Evolutionary conservation across 2,888 invertebrate genomes (phyloP), one percentile per base, ranked within the genome.

Genomic region (Microplitis manilae): DNA sequence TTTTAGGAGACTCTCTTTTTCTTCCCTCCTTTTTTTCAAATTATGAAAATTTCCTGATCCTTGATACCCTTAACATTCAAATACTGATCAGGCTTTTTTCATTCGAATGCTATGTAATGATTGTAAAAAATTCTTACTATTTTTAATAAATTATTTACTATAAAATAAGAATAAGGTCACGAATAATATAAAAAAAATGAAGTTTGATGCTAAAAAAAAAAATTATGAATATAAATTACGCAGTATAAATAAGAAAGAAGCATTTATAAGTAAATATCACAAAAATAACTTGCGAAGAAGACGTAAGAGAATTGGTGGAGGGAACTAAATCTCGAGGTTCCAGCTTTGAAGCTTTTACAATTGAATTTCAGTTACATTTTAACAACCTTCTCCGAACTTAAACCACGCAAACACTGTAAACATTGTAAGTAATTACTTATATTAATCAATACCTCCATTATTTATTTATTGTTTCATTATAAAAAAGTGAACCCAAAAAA

Each of bases 351-450:
- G 62, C 62, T 62, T 62, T 62, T 62, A 62, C 62, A 62, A 17
- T 20, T 17, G 20, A 62, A 62, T 2, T 62, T 62, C 20, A 62
- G 62, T 62, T 62, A 20, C 15, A 62, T 62, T 62, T 62, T 62
- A 17, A 15, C 62, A 17, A 39, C 9, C 9, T 40, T 72, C 39
- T 59, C 7, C 17, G 64, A 73, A 73, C 15, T 20, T 20, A 30
- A 70, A 30, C 50, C 50, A 59, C 61, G 15, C 9, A 17, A 64
- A 64, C 65, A 67, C 70, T 73, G 40, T 60, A 64, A 68, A 74
- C 62, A 75, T 69, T 76, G 75, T 76, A 79, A 77, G 79, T 80
- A 81, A 50, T 50, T 50, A 50, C 50, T 50, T 50, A 50, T 8
- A 9, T 50, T 8, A 8, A 30, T 30, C 30, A 4, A 2, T 30